Conservation (phyloP, 2,888 invertebrate genomes). For the Dryobota labecula region DNA sequence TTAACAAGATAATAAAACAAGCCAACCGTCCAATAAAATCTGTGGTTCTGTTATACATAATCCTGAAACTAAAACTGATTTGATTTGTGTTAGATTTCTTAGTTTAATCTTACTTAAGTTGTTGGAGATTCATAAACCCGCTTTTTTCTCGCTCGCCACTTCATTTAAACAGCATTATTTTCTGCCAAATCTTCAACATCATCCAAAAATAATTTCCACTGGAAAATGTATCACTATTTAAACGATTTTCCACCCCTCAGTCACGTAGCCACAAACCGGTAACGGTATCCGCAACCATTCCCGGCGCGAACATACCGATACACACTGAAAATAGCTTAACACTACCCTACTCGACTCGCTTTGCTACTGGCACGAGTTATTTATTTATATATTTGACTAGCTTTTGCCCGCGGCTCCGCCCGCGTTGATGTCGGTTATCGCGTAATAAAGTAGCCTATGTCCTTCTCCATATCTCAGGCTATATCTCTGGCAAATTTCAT, state of each 20-base stretch:
- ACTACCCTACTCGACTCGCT: conserved; percentile 23
- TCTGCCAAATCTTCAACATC: not conserved
- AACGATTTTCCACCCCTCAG: conserved; percentile 22
- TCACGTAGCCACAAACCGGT: conserved; percentile 42
- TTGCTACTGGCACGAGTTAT: not conserved
- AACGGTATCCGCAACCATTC: conserved; percentile 30
- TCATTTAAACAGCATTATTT: not conserved
- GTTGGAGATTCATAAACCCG: rapidly evolving
- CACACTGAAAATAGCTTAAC: conserved; percentile 22
- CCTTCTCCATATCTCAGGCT: too few relatives aligned
- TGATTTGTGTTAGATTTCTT: not conserved
- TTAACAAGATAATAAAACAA: too few relatives aligned
- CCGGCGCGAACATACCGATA: conserved; percentile 24
- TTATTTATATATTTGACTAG: not conserved
- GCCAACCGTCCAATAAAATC: too few relatives aligned
- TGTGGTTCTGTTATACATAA: too few relatives aligned
- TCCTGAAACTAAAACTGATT: not conserved
- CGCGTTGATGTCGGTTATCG: too few relatives aligned
- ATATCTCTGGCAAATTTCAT: too few relatives aligned
- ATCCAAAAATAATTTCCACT: conserved; percentile 5
- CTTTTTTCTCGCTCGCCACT: not conserved
- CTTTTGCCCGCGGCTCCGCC: too few relatives aligned
- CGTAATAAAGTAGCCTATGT: too few relatives aligned
- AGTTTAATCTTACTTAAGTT: not conserved
- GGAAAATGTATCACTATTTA: conserved; percentile 10